These are phyloP conservation scores for Drosophila varians DNA, from an alignment of 1,140 invertebrate genomes.

Conservation along the genomic window DNA sequence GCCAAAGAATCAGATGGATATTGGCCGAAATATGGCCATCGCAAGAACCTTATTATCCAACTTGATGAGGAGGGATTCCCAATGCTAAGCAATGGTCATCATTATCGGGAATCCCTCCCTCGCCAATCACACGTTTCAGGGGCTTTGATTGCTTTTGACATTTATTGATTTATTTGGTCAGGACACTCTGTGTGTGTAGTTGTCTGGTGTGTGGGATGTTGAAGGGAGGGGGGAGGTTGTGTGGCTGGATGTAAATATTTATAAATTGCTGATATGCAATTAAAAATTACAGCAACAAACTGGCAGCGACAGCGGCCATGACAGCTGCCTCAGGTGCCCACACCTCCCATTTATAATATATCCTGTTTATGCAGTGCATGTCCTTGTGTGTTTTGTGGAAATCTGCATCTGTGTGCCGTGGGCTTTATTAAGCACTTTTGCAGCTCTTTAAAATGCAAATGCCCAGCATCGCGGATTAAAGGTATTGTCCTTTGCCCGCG, in stretches of 20 bases:
- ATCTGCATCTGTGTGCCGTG: not conserved
- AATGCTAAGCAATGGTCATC: constrained; percentile 16
- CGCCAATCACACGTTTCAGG: constrained; percentile 52
- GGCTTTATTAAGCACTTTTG: constrained; percentile 10
- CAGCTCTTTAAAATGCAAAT: constrained; percentile 40
- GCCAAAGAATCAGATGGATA: no score
- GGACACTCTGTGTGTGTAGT: constrained; percentile 1
- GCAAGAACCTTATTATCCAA: no score
- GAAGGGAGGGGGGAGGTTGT: not conserved
- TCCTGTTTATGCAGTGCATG: not conserved
- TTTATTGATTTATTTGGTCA: constrained; percentile 69
- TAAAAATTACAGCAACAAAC: constrained; percentile 65
- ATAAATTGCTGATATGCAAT: constrained; percentile 67
- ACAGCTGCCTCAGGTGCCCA: constrained; percentile 50
- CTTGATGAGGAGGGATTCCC: no score
- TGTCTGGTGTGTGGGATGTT: not conserved
- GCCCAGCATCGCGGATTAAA: constrained; percentile 21
- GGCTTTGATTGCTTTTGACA: constrained; percentile 71
- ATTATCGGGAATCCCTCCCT: constrained; percentile 25
- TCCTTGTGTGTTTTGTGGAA: not conserved
- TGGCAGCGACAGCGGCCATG: constrained; percentile 17
- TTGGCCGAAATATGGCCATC: no score
- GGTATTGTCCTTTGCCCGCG: not conserved
- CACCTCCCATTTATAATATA: not conserved
- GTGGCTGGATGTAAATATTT: constrained; percentile 59